Conservation (phyloP, 2,113 vertebrate genomes). For the Hyla sarda region DNA sequence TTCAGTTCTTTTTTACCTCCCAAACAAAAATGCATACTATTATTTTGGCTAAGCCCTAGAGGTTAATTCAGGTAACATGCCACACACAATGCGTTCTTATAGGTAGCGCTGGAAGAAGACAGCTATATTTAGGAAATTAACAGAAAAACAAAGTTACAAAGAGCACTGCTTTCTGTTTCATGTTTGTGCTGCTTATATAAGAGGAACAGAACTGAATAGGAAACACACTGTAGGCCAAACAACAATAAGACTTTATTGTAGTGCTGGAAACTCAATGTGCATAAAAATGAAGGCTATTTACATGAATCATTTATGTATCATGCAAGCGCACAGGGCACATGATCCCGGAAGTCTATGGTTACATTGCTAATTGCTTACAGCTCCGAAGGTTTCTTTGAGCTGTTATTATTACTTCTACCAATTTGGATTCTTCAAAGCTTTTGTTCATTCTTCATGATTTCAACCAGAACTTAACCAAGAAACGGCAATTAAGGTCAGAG, state of each 20-base stretch:
- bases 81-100: constrained; percentile 25
- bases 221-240: constrained; percentile 22
- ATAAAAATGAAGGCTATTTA: constrained; percentile 28
- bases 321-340: constrained; percentile 6
- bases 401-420: constrained; percentile 44
- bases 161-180: not conserved
- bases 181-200: constrained; percentile 4
- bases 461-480: constrained; percentile 35
- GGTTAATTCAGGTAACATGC: constrained; percentile 51
- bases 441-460: constrained; percentile 35
- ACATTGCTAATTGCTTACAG: constrained; percentile 41
- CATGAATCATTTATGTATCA: constrained; percentile 37
- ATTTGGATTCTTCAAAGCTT: constrained; percentile 42
- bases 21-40: constrained; percentile 7
- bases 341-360: constrained; percentile 34
- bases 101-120: constrained; percentile 33
- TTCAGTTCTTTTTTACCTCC: not conserved
- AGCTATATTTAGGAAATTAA: constrained; percentile 26
- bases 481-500: constrained; percentile 31
- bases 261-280: constrained; percentile 12
- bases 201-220: constrained; percentile 12
- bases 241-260: constrained; percentile 31
- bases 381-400: constrained; percentile 24
- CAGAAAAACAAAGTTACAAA: not conserved
- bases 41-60: constrained; percentile 34